Evolutionary conservation across 2,113 vertebrate genomes (phyloP), one percentile per base, ranked within the genome.

Genomic region (Salvelinus namaycush): DNA sequence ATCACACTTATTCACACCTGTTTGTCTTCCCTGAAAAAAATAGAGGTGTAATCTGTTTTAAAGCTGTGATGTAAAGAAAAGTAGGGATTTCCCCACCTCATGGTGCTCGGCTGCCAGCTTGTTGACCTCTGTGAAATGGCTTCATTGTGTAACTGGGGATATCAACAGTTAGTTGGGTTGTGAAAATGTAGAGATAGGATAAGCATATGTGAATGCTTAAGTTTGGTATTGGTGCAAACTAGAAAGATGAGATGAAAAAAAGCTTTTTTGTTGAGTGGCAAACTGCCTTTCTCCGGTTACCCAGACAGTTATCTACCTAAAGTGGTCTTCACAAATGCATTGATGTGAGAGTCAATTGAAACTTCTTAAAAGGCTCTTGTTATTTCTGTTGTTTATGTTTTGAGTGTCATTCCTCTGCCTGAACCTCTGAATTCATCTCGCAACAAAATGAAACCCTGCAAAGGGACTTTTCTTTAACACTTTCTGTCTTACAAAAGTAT

Each of bases 371-470:
- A 60, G 75, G 18, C 31, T 66, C 3, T 57, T 76, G 27, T 73
- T 59, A 5, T 72, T 70, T 34, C 68, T 22, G 48, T 57, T 65
- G 60, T 77, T 76, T 77, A n/a, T 73, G 70, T 75, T 80, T 72
- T 71, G 26, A 79, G 60, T 67, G 70, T 44, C 20, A 68, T 73
- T 74, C 77, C 78, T 70, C 26, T 78, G 81, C 54, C 68, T 72
- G 60, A 59, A 29, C 16, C 2, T 77, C 87, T 71, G 86, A 88
- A 85, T 86, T 90, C 84, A 83, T 84, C 86, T 82, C 77, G 84
- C 79, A 31, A 48, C 31, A 24, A 24, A 59, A 31, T 73, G 27
- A 6, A 20, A 34, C 22, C 51, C 26, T 34, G 26, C 67, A 8
- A 68, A 20, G n/a, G 68, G n/a, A 44, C 39, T 44, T 44, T 44